Evolutionary conservation across 2,888 invertebrate genomes (phyloP).

Genomic region (Caradrina clavipalpis): DNA sequence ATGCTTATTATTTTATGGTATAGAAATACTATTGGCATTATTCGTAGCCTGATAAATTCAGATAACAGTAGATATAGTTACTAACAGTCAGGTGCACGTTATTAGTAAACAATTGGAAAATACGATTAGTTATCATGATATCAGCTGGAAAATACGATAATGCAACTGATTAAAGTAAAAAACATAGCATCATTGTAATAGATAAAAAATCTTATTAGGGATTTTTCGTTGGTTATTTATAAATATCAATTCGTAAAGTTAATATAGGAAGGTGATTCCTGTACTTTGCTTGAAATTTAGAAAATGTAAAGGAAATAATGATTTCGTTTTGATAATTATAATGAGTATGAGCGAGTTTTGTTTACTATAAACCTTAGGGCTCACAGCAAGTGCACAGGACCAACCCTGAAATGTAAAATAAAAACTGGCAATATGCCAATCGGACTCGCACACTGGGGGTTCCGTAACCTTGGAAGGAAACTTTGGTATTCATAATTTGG

Average conservation of each 20-base stretch:
- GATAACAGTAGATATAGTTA: not conserved
- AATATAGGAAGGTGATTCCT: not conserved
- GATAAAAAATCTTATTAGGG: constrained; percentile 6
- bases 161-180: constrained; percentile 38
- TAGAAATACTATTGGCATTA: not conserved
- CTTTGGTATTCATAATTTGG: too few relatives aligned
- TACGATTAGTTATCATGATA: constrained; percentile 34
- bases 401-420: too few relatives aligned
- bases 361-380: not conserved
- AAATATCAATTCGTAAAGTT: not conserved
- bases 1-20: too few relatives aligned
- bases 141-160: constrained; percentile 39
- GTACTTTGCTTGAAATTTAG: not conserved
- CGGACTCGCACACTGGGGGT: too few relatives aligned
- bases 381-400: too few relatives aligned
- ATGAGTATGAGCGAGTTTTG: too few relatives aligned
- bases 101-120: constrained; percentile 49
- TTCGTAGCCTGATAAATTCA: not conserved
- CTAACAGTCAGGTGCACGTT: constrained; percentile 2
- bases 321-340: too few relatives aligned
- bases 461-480: too few relatives aligned
- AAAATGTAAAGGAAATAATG: too few relatives aligned
- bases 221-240: constrained; percentile 21
- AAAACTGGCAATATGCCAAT: too few relatives aligned
- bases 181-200: constrained; percentile 25